A percentile compares a stretch with the other conserved stretches of the same genome.
Evolutionary conservation across 2,797 vertebrate species (phyloP).

Genomic region (Cynopterus sphinx): DNA sequence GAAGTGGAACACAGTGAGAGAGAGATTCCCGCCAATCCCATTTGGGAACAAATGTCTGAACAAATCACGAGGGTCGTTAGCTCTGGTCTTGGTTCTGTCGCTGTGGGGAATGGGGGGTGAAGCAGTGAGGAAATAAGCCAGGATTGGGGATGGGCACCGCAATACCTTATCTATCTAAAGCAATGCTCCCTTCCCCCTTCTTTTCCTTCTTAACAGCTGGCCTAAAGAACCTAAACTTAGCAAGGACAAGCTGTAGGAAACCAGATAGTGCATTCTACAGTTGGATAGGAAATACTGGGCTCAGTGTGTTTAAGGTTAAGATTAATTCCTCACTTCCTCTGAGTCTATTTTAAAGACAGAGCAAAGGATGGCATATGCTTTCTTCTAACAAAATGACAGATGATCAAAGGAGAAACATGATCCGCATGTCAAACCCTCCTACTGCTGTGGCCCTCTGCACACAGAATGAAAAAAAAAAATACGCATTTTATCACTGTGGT

Average conservation of each 20-base stretch:
- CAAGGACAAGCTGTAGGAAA: conserved; percentile 87
- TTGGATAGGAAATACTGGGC: conserved; percentile 87
- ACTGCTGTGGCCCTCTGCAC: conserved; percentile 73
- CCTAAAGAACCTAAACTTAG: conserved; percentile 87
- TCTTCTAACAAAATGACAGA: conserved; percentile 85
- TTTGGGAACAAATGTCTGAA: background rate
- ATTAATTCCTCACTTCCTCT: conserved; percentile 88
- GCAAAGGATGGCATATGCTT: conserved; percentile 85
- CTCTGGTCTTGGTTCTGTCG: background rate
- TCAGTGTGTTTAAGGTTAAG: conserved; percentile 88
- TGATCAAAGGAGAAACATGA: conserved; percentile 85
- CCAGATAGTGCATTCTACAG: conserved; percentile 84
- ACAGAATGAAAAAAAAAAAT: conserved; percentile 66
- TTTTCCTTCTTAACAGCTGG: conserved; percentile 86
- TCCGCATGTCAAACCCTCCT: conserved; percentile 81
- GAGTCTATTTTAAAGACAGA: conserved; percentile 86
- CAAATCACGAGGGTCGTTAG: background rate
- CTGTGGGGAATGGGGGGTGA: background rate
- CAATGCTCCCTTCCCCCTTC: conserved; percentile 65
- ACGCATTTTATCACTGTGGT: conserved; percentile 72
- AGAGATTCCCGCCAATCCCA: background rate
- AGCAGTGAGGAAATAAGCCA: background rate
- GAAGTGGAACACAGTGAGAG: background rate
- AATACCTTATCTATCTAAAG: conserved; percentile 65
- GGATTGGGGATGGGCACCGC: background rate